Percentiles rank a stretch among this genome's conserved stretches.
Evolutionary conservation across 2,113 vertebrate genomes (phyloP).

Genomic region (Tylochromis polylepis): DNA sequence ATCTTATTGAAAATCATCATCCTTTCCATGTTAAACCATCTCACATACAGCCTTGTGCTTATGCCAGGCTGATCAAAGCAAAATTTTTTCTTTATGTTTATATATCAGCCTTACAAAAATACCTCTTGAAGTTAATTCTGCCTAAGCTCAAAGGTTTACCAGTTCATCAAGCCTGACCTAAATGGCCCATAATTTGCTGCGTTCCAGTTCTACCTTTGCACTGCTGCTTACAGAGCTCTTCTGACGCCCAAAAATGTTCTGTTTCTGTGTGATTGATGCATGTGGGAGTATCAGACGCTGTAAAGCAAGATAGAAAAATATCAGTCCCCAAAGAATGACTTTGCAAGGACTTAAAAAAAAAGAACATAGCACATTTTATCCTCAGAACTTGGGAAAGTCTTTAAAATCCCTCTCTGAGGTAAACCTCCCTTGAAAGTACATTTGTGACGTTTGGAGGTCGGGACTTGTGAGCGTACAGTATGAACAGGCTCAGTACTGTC

Average conservation of each 20-base stretch:
- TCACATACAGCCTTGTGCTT: neutral
- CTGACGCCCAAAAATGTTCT: neutral
- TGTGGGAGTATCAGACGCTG: neutral
- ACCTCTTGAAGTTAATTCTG: neutral
- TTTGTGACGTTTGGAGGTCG: neutral
- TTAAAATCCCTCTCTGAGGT: neutral
- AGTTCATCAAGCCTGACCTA: neutral
- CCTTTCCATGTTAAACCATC: neutral
- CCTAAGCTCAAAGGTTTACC: neutral
- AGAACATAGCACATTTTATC: neutral
- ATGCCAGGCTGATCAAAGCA: neutral
- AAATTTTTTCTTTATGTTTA: neutral
- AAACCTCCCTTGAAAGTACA: neutral
- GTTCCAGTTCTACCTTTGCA: neutral
- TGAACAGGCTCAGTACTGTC: neutral
- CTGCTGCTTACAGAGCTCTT: neutral
- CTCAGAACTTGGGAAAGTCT: neutral
- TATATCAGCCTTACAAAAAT: neutral
- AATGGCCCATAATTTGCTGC: neutral
- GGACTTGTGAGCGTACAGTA: neutral
- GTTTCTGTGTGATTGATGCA: neutral
- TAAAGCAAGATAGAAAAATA: neutral
- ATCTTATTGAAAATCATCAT: neutral
- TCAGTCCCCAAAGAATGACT: neutral
- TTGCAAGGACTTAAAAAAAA: neutral